Conservation (phyloP, 2,797 vertebrate species). For the Muscicapa striata region DNA sequence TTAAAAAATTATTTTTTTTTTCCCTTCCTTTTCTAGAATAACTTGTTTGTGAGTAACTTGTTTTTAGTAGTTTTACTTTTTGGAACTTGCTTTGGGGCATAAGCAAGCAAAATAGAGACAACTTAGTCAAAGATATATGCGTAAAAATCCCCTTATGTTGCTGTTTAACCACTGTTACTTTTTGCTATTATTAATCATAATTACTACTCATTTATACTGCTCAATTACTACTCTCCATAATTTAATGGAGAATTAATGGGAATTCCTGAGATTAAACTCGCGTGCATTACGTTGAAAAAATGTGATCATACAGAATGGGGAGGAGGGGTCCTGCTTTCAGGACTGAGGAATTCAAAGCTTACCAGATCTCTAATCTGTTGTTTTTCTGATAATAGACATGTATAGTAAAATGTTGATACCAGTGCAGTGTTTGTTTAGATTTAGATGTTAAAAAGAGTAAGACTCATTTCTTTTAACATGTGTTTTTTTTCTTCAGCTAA, state of each 20-base stretch:
- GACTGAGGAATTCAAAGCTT: neutral
- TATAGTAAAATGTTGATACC: neutral
- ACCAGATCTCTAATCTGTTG: neutral
- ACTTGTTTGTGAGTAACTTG: neutral
- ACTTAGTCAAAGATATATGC: neutral
- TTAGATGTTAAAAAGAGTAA: neutral
- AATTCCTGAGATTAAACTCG: neutral
- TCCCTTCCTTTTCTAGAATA: neutral
- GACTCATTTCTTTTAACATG: neutral
- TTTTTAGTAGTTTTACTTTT: neutral
- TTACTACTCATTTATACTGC: neutral
- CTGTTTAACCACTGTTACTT: neutral
- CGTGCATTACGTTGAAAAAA: neutral
- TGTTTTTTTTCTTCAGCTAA: constrained; percentile 80
- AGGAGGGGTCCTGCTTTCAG: neutral
- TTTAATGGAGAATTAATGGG: neutral
- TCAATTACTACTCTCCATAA: neutral
- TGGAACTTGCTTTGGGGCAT: neutral
- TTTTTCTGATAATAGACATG: neutral
- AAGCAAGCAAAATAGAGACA: neutral
- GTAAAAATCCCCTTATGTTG: neutral
- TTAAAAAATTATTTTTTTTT: neutral
- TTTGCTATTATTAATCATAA: neutral
- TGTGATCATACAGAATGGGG: neutral
- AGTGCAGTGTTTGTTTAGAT: neutral